Percentiles rank a stretch among this genome's conserved stretches.
Evolutionary conservation across 2,113 vertebrate species (phyloP).

Genomic region (Eubucco bourcierii): DNA sequence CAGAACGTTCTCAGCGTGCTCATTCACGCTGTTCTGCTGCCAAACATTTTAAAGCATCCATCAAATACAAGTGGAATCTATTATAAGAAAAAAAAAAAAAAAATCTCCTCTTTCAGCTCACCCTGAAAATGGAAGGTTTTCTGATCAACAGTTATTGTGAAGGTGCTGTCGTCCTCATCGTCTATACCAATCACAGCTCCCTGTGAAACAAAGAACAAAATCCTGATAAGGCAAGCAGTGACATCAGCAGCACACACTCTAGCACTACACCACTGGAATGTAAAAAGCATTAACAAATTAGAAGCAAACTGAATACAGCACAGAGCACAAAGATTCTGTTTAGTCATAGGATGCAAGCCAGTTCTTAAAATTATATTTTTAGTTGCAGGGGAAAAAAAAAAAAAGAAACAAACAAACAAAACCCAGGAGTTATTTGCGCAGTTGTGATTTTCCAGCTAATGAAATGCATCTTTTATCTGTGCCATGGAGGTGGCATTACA

Average conservation of each 20-base stretch:
- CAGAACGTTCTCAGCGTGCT: slow-evolving; percentile 73
- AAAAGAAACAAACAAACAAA: neutral
- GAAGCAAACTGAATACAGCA: slow-evolving; percentile 18
- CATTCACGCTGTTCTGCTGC: slow-evolving; percentile 68
- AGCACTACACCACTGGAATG: slow-evolving; percentile 75
- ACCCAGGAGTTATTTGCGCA: neutral
- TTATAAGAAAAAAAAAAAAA: slow-evolving; percentile 52
- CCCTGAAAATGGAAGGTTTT: slow-evolving; percentile 99
- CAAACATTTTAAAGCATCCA: slow-evolving; percentile 70
- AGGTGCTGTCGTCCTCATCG: slow-evolving; percentile 99
- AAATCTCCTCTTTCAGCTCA: slow-evolving; percentile 81
- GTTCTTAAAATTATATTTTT: neutral
- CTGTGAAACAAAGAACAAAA: slow-evolving; percentile 90
- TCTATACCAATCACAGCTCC: slow-evolving; percentile 99
- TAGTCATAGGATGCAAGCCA: neutral
- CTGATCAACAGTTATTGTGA: slow-evolving; percentile 99
- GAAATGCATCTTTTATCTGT: neutral
- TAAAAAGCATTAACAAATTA: slow-evolving; percentile 60
- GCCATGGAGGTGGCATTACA: neutral
- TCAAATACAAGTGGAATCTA: slow-evolving; percentile 65
- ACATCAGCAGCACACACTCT: slow-evolving; percentile 86
- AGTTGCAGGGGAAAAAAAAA: neutral
- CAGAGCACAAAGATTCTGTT: neutral
- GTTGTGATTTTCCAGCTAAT: neutral
- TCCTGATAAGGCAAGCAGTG: slow-evolving; percentile 85